phyloP scores from a whole-genome alignment of 2,113 vertebrate species.

The Morphnarchus princeps region DNA sequence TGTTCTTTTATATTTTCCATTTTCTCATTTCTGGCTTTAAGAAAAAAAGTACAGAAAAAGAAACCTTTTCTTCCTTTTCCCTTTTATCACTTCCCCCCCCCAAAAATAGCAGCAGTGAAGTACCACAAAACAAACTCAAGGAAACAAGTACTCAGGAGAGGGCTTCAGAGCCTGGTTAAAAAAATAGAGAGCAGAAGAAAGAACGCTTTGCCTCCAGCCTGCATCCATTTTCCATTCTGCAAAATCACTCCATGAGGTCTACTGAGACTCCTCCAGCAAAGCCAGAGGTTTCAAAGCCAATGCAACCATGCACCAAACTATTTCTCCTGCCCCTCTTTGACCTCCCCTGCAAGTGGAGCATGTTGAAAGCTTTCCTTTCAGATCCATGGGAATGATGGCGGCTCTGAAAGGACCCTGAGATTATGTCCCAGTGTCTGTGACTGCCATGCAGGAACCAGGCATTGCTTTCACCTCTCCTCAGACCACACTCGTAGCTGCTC shows the following conservation, averaged over 20 bases:
- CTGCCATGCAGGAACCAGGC: not conserved
- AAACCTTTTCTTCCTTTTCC: not conserved
- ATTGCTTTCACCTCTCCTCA: not conserved
- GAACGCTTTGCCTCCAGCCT: not conserved
- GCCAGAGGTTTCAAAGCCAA: not conserved
- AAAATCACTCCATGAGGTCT: not conserved
- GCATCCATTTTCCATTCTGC: not conserved
- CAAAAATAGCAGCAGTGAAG: not conserved
- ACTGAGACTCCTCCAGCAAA: not conserved
- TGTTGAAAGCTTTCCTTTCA: not conserved
- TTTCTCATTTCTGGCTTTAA: not conserved
- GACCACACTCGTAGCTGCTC: not conserved
- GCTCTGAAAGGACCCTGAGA: not conserved
- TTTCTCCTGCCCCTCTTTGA: not conserved
- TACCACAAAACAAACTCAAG: not conserved
- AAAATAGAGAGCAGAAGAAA: not conserved
- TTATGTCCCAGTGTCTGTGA: not conserved
- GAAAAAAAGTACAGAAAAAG: not conserved
- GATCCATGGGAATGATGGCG: not conserved
- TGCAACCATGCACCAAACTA: not conserved
- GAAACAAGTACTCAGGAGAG: not conserved
- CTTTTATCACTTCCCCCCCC: not conserved
- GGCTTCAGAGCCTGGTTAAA: not conserved
- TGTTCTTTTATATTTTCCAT: not conserved
- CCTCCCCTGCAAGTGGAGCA: not conserved